Evolutionary conservation across 2,888 invertebrate genomes (phyloP).

Genomic region (Agrochola circellaris): DNA sequence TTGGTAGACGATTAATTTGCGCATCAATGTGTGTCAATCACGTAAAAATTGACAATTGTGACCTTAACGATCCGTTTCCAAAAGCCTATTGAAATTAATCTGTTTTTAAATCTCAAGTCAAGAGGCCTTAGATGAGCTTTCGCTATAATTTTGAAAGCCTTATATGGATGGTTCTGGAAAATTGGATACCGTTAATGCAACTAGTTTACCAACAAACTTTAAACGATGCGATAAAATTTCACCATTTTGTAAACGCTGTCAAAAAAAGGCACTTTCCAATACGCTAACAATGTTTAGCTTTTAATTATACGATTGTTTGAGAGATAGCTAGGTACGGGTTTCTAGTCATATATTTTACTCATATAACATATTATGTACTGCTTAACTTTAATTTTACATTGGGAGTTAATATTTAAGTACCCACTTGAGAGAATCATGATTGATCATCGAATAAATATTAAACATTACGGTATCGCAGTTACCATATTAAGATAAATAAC

Average conservation of each 20-base stretch:
- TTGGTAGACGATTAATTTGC: no score
- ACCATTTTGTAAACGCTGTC: slow-evolving; percentile 8
- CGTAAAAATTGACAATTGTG: no score
- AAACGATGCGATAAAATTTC: no score
- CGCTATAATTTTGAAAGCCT: background rate
- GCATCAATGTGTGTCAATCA: no score
- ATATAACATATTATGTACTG: background rate
- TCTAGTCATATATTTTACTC: slow-evolving; percentile 34
- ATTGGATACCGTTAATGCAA: background rate
- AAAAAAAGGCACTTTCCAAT: background rate
- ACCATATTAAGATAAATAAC: background rate
- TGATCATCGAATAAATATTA: slow-evolving; percentile 1
- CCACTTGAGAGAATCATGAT: background rate
- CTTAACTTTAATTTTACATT: background rate
- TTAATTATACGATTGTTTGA: background rate
- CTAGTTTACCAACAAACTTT: background rate
- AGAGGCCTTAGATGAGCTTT: background rate
- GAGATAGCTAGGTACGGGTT: background rate
- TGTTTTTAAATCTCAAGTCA: no score
- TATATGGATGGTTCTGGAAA: background rate
- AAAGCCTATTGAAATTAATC: no score
- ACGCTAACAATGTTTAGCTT: background rate
- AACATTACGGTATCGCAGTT: background rate
- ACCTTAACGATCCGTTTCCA: no score
- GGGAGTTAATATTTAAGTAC: background rate